phyloP scores from a whole-genome alignment of 2,888 invertebrate species.

The Teleogryllus oceanicus region DNA sequence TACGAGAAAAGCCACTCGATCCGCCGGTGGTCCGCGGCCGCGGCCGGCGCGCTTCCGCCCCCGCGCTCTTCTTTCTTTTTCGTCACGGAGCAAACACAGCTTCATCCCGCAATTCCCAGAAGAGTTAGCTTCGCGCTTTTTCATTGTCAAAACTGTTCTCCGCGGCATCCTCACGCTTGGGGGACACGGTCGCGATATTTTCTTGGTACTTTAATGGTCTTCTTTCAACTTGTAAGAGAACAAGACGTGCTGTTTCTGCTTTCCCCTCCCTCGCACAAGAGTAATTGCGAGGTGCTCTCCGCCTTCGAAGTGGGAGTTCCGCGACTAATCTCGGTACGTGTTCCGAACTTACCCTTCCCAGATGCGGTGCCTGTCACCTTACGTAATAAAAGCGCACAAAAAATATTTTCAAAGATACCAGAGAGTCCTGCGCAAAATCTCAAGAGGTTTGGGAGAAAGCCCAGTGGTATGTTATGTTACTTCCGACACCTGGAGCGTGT shows the following conservation, averaged over 20 bases:
- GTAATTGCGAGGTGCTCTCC: too few species aligned
- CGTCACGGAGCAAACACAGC: background rate
- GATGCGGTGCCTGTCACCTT: too few species aligned
- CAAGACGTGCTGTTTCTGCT: background rate
- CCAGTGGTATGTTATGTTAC: too few species aligned
- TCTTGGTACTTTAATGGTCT: background rate
- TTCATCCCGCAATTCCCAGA: background rate
- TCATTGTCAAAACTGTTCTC: slow-evolving; percentile 8
- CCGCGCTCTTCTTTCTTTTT: background rate
- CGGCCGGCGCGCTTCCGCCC: too few species aligned
- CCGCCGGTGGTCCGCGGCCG: background rate
- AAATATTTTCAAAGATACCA: too few species aligned
- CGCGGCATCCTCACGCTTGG: background rate
- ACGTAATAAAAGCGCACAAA: too few species aligned
- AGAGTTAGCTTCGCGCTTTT: background rate
- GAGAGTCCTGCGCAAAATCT: too few species aligned
- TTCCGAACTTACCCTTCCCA: too few species aligned
- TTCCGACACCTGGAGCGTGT: too few species aligned
- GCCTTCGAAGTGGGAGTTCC: too few species aligned
- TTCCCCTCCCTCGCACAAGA: background rate
- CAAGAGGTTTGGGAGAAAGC: too few species aligned
- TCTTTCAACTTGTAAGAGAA: background rate
- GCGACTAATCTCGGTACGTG: too few species aligned
- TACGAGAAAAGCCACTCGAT: background rate
- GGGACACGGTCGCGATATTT: background rate